These are phyloP conservation scores for Sebastes diploproa DNA, from an alignment of 2,797 vertebrate genomes.

Conservation along the genomic window DNA sequence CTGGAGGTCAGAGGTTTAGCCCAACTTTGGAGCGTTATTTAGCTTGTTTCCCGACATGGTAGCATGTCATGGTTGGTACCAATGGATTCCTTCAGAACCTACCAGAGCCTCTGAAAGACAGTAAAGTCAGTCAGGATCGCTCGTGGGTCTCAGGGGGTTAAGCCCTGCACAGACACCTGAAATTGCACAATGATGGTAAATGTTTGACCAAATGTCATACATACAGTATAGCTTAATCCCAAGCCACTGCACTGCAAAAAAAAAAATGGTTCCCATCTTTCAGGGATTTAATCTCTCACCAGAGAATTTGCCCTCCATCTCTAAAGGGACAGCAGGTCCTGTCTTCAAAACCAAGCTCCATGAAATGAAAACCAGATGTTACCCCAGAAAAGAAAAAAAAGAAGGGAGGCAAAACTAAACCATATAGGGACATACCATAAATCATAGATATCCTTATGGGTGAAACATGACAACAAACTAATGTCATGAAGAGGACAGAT, in stretches of 20 bases:
- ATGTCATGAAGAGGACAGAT: not conserved
- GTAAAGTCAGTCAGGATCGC: no score
- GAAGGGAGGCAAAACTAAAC: not conserved
- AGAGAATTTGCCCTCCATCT: slow-evolving; percentile 3
- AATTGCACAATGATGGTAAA: not conserved
- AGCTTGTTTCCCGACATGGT: no score
- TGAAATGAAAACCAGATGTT: slow-evolving; percentile 65
- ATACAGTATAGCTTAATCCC: not conserved
- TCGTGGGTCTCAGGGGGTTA: no score
- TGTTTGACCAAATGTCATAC: not conserved
- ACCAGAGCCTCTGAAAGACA: no score
- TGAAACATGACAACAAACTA: not conserved
- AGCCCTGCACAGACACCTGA: not conserved
- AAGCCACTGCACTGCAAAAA: not conserved
- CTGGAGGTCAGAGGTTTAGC: no score
- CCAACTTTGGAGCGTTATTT: no score
- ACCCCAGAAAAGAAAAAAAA: not conserved
- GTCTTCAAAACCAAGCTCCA: slow-evolving; percentile 10
- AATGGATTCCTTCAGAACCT: no score
- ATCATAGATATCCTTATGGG: not conserved
- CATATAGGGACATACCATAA: slow-evolving; percentile 1
- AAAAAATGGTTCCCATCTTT: not conserved
- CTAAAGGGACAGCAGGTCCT: slow-evolving; percentile 9
- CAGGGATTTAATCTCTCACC: not conserved
- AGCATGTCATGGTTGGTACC: no score